Percentiles rank a stretch among this genome's conserved stretches.
Evolutionary conservation across 2,888 invertebrate species (phyloP).

Genomic region (Hypomecis atomaria): DNA sequence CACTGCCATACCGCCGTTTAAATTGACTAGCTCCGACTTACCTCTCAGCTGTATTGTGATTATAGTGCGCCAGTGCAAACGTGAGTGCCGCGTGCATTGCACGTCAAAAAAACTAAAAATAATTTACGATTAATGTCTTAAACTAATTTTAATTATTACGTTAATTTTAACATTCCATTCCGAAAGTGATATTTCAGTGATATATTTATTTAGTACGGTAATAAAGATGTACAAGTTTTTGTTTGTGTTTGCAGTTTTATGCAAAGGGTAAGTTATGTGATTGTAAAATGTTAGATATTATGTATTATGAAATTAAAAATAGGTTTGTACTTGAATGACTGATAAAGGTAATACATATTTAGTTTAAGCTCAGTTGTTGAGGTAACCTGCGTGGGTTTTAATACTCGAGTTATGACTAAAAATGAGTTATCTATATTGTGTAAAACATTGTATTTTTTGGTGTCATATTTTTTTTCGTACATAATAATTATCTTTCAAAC

Average conservation of each 20-base stretch:
- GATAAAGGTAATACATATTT: too few species aligned
- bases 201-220: constrained; percentile 35
- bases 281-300: background rate
- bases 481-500: too few species aligned
- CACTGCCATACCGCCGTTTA: constrained; percentile 36
- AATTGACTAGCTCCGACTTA: constrained; percentile 33
- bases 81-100: constrained; percentile 35
- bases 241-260: constrained; percentile 38
- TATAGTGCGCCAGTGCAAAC: constrained; percentile 22
- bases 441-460: too few species aligned
- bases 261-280: constrained; percentile 39
- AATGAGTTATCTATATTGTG: too few species aligned
- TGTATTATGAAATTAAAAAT: background rate
- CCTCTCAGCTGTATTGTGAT: constrained; percentile 28
- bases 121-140: constrained; percentile 27
- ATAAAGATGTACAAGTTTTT: constrained; percentile 36
- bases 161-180: constrained; percentile 18
- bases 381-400: too few species aligned
- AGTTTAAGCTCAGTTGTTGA: too few species aligned
- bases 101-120: constrained; percentile 31
- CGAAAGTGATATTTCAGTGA: constrained; percentile 38
- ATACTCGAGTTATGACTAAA: too few species aligned
- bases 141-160: constrained; percentile 29
- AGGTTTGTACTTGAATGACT: too few species aligned
- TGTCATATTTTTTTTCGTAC: too few species aligned